phyloP scores from a whole-genome alignment of 2,113 vertebrate species.

The Gobiocypris rarus region DNA sequence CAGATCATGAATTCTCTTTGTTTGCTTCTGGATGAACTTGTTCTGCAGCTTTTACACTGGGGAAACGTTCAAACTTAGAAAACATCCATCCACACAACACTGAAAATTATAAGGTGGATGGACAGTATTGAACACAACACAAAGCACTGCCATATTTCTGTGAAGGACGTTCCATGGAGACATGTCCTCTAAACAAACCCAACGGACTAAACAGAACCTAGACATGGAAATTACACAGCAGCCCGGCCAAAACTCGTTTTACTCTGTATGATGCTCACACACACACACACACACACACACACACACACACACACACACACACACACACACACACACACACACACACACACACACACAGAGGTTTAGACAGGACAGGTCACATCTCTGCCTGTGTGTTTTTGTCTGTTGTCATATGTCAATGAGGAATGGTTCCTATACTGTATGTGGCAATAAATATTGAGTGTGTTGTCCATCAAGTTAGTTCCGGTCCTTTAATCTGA shows the following conservation, averaged over 20 bases:
- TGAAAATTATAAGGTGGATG: conserved; percentile 38
- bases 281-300: conserved; percentile 68
- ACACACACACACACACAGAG: conserved; percentile 30
- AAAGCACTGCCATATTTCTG: conserved; percentile 48
- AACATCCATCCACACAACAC: conserved; percentile 12
- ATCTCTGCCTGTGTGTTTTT: neutral
- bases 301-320: conserved; percentile 66
- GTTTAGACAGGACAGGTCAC: conserved; percentile 16
- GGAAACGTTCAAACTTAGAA: neutral
- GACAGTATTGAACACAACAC: conserved; percentile 12
- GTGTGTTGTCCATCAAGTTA: neutral
- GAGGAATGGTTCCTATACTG: neutral
- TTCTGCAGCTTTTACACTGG: neutral
- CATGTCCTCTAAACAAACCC: conserved; percentile 59
- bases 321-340: conserved; percentile 45
- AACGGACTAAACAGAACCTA: conserved; percentile 61
- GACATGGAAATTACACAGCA: conserved; percentile 76
- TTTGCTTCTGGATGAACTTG: conserved; percentile 9
- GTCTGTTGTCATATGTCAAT: neutral
- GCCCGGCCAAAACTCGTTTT: conserved; percentile 71
- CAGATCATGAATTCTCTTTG: neutral
- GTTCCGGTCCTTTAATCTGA: neutral
- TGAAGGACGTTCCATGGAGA: conserved; percentile 37
- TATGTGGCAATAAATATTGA: neutral
- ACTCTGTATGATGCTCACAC: conserved; percentile 66